Conservation (phyloP, 1,140 invertebrate species). For the Proales similis region DNA sequence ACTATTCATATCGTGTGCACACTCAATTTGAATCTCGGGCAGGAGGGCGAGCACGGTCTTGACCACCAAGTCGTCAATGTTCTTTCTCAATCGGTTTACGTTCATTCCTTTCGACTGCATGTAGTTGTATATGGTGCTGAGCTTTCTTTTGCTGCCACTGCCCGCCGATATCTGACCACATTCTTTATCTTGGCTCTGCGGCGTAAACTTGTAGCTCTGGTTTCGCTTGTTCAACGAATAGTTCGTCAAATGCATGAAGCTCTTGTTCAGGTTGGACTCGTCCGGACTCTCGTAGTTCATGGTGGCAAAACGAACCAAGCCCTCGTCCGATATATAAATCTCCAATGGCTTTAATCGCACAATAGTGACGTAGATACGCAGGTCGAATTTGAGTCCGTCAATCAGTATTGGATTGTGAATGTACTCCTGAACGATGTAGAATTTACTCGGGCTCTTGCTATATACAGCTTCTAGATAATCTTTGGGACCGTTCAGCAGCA, state of each 20-base stretch:
- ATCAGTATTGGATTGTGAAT: conserved; percentile 53
- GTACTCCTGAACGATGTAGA: conserved; percentile 53
- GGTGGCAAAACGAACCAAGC: conserved; percentile 54
- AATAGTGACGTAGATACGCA: conserved; percentile 56
- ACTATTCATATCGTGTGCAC: conserved; percentile 26
- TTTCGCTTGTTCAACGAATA: conserved; percentile 56
- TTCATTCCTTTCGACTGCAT: conserved; percentile 49
- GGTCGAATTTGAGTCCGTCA: conserved; percentile 56
- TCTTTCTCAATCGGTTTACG: conserved; percentile 39
- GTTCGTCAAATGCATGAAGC: conserved; percentile 56
- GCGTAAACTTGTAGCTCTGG: conserved; percentile 53
- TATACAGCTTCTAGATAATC: conserved; percentile 43
- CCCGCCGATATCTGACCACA: background rate
- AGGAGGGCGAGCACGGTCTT: conserved; percentile 56
- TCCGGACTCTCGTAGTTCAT: conserved; percentile 51
- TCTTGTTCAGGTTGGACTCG: conserved; percentile 40
- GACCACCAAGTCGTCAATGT: conserved; percentile 53
- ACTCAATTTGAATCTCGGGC: conserved; percentile 54
- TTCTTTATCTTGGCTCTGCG: conserved; percentile 45
- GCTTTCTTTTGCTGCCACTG: conserved; percentile 54
- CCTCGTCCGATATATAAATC: conserved; percentile 55
- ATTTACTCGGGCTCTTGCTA: conserved; percentile 11
- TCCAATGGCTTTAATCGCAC: conserved; percentile 53
- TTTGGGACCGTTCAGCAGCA: conserved; percentile 50
- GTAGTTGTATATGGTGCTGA: conserved; percentile 53